Evolutionary conservation across 2,888 invertebrate species (phyloP), one percentile per base, ranked within the genome.

Genomic region (Ornithoptera priamus): DNA sequence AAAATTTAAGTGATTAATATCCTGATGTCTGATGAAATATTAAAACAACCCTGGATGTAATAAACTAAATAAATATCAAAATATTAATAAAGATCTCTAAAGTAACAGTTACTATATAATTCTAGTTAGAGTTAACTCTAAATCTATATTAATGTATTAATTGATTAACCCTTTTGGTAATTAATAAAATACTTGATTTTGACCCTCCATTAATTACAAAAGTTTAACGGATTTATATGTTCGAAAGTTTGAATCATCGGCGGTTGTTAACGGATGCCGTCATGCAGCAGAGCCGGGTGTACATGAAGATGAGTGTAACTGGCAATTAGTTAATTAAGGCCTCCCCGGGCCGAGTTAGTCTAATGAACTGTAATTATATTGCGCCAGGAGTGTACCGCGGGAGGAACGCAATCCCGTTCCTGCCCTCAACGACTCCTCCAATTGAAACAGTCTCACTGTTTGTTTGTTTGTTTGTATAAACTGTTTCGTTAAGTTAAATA

Each of bases 351-450:
- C 75, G 76, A 76, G 76, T 76, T 81, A 78, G 80, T 78, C 81
- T 88, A 85, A 89, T 88, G 83, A 85, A 84, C 77, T 66, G 79
- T 89, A 89, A 89, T 89, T 87, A 87, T 83, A 88, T 88, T 89
- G 89, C 86, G 86, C 82, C 69, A 60, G 46, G 65, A 60, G 57
- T 57, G 36, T 61, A 61, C 36, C 20, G 58, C 57, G 58, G 64
- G 61, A 62, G 20, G 60, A 46, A 68, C 71, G 65, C 66, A 68
- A 69, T 65, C 61, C 69, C 24, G 65, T 65, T 69, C 46, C 65
- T 46, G 56, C 65, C 30, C 53, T 39, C 58, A 58, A 46, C 68
- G 65, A 69, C 69, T 69, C 66, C 30, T 65, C 62, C 65, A 62
- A 69, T 69, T 65, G 69, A 65, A 61, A 64, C 57, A 50, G 56